Percentiles rank a stretch among this genome's conserved stretches.
phyloP scores from a whole-genome alignment of 2,888 invertebrate species.

The Chrysina gloriosa region DNA sequence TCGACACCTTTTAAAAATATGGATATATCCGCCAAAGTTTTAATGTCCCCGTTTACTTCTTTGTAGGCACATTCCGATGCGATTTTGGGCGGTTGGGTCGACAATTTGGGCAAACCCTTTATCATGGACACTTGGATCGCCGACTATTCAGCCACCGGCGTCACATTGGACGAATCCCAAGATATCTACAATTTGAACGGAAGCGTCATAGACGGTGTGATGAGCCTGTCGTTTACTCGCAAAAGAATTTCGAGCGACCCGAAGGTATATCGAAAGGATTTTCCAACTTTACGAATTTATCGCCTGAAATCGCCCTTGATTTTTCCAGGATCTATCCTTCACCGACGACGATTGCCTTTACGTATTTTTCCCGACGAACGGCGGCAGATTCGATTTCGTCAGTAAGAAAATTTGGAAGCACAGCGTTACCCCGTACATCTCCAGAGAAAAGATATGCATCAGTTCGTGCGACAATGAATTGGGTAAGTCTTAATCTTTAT shows the following conservation, averaged over 20 bases:
- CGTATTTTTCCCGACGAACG: slow-evolving; percentile 88
- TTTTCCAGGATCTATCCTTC: slow-evolving; percentile 80
- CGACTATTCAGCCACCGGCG: slow-evolving; percentile 80
- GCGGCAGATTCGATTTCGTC: slow-evolving; percentile 84
- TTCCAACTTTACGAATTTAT: slow-evolving; percentile 14
- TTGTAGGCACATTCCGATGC: slow-evolving; percentile 79
- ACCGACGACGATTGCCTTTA: slow-evolving; percentile 85
- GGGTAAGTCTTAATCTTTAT: no score
- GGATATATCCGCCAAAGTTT: background rate
- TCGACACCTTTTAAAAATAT: no score
- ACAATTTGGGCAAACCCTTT: slow-evolving; percentile 81
- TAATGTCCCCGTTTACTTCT: background rate
- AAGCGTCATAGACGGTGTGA: slow-evolving; percentile 78
- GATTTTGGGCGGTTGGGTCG: slow-evolving; percentile 91
- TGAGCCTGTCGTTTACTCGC: slow-evolving; percentile 82
- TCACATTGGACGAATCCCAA: slow-evolving; percentile 75
- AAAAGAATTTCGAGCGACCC: slow-evolving; percentile 80
- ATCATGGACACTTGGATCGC: slow-evolving; percentile 90
- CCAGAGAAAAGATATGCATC: slow-evolving; percentile 84
- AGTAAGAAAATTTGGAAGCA: slow-evolving; percentile 90
- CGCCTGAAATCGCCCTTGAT: no score
- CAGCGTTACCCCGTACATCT: slow-evolving; percentile 76
- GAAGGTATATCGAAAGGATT: slow-evolving; percentile 54
- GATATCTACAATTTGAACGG: slow-evolving; percentile 79
- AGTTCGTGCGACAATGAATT: slow-evolving; percentile 76